Base-by-base conservation (phyloP, 2,888 invertebrate species). In the Hyalella azteca region DNA sequence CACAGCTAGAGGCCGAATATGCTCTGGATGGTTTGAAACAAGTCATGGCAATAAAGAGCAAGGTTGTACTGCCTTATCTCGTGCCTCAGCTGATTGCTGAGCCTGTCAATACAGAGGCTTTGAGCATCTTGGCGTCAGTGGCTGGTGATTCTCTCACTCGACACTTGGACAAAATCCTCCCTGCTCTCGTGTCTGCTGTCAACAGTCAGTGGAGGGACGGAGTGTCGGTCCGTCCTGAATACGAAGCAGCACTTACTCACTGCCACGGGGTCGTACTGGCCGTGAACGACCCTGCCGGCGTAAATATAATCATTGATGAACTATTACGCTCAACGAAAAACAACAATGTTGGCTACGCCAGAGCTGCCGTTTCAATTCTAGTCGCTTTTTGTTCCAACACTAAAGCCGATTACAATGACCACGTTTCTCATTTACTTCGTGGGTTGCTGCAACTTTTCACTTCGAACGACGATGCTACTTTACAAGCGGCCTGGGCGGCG, bases 41-140 rank as follows among this genome's bases (percentile, higher is more conserved):
- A 91, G 95, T 99, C 54, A 97, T 99, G 96, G 93, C 95, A 19
- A 95, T 98, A 81, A 98, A 98, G 89, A 96, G 97, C 0, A 91
- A 95, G 85, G 97, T 96, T 0, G 97, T 98, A 79, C 90, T 99
- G 85, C 98, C 98, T 0, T 98, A 97, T 89, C 91, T 99, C 83
- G 94, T 99, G 82, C 98, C 98, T 3, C 83, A 97, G 89, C 89
- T 99, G 86, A 97, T 96, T 0, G 92, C 93, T 9, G 91, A 92
- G 7, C 96, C 96, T 29, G 94, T 95, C 9, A 96, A 98, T 89
- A 95, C 97, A 19, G 94, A 95, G 89, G 98, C 97, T 0, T 90
- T 98, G 79, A 95, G 97, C 0, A 95, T 97, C 86, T 90, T 98
- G 85, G 95, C 97, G 1, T 94, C 97, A 39, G 97, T 97, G 5